phyloP scores from a whole-genome alignment of 2,113 vertebrate genomes.

The Nothobranchius kuhntae region DNA sequence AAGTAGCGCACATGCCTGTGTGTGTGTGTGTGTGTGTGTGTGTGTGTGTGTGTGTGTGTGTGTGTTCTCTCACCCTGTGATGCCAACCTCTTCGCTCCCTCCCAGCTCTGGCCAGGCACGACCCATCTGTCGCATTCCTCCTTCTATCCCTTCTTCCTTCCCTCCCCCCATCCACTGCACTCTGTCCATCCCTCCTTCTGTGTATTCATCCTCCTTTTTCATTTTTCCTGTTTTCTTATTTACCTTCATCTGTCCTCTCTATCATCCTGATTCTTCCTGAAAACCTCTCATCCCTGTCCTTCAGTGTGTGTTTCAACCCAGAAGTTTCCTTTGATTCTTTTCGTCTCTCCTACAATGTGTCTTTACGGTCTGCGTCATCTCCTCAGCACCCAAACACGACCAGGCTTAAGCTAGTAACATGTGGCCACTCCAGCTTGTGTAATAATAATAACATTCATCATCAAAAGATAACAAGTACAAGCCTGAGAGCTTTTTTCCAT shows the following conservation, averaged over 20 bases:
- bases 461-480: slow-evolving; percentile 56
- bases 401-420: slow-evolving; percentile 38
- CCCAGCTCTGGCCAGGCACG: slow-evolving; percentile 76
- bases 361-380: slow-evolving; percentile 30
- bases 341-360: background rate
- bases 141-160: slow-evolving; percentile 71
- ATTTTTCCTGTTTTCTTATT: slow-evolving; percentile 63
- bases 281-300: slow-evolving; percentile 8
- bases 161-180: slow-evolving; percentile 47
- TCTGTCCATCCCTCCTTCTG: slow-evolving; percentile 70
- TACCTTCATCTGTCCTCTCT: slow-evolving; percentile 25
- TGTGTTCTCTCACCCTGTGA: slow-evolving; percentile 75
- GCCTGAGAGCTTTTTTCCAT: slow-evolving; percentile 61
- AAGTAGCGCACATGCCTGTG: slow-evolving; percentile 32
- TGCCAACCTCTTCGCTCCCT: slow-evolving; percentile 80
- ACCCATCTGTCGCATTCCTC: slow-evolving; percentile 82
- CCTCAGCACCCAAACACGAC: slow-evolving; percentile 14
- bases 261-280: slow-evolving; percentile 10
- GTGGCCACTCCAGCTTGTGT: slow-evolving; percentile 60
- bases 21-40: slow-evolving; percentile 36
- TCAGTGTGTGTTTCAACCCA: background rate
- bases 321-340: slow-evolving; percentile 21
- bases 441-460: slow-evolving; percentile 57
- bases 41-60: slow-evolving; percentile 57
- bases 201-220: slow-evolving; percentile 68